Conservation (phyloP, 2,113 vertebrate species). For the Chitala chitala region DNA sequence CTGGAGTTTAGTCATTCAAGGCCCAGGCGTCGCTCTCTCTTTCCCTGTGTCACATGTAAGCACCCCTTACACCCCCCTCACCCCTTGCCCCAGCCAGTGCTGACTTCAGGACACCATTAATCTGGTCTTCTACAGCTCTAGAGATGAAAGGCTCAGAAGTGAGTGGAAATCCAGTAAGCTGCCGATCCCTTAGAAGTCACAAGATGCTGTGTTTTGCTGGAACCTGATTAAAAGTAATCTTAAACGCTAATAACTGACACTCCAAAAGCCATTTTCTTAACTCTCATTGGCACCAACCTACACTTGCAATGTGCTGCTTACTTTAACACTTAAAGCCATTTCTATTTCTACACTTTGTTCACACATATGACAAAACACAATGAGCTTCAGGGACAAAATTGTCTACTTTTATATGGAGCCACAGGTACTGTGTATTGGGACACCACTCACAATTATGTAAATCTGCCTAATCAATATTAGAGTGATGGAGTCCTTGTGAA, state of each 20-base stretch:
- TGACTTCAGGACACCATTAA: conserved; percentile 29
- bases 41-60: not conserved
- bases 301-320: not conserved
- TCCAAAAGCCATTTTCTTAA: conserved; percentile 25
- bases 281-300: conserved; percentile 13
- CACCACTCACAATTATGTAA: not conserved
- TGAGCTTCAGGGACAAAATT: not conserved
- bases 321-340: not conserved
- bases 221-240: conserved; percentile 30
- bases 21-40: not conserved
- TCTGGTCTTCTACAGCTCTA: conserved; percentile 20
- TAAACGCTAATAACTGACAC: conserved; percentile 24
- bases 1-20: not conserved
- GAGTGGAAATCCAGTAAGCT: conserved; percentile 22
- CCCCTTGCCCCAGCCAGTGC: not conserved
- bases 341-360: not conserved
- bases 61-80: not conserved
- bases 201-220: conserved; percentile 7
- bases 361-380: too few species aligned
- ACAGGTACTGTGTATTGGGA: not conserved
- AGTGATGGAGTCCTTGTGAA: not conserved
- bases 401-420: too few species aligned
- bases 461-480: conserved; percentile 23
- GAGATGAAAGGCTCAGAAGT: conserved; percentile 24
- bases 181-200: conserved; percentile 17